phyloP scores from a whole-genome alignment of 2,888 invertebrate genomes.

The Dorcus hopei region DNA sequence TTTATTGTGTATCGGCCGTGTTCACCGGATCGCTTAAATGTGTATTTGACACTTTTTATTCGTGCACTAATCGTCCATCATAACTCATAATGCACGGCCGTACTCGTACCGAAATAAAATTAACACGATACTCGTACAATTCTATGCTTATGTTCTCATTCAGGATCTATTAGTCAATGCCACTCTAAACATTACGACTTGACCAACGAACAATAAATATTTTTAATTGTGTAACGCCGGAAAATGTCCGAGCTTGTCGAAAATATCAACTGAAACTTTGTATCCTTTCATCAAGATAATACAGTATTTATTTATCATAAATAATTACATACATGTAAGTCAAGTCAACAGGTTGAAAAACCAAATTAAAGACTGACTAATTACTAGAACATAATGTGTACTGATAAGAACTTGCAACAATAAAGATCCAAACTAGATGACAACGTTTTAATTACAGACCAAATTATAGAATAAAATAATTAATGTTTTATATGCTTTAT shows the following conservation, averaged over 20 bases:
- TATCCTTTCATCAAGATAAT: not conserved
- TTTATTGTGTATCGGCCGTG: not conserved
- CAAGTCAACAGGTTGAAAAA: too few species aligned
- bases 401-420: too few species aligned
- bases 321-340: too few species aligned
- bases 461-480: too few species aligned
- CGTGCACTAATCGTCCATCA: conserved; percentile 8
- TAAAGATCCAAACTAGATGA: too few species aligned
- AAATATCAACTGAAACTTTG: not conserved
- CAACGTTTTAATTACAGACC: too few species aligned
- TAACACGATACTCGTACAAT: conserved; percentile 19
- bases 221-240: conserved; percentile 12
- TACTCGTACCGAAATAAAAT: conserved; percentile 17
- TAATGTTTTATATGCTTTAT: too few species aligned
- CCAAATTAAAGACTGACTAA: too few species aligned
- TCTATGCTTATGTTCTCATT: conserved; percentile 24
- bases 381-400: too few species aligned
- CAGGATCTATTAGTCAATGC: conserved; percentile 31
- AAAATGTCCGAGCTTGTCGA: not conserved
- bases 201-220: conserved; percentile 24
- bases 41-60: conserved; percentile 7
- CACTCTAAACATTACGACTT: conserved; percentile 22
- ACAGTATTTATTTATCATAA: too few species aligned
- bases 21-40: conserved; percentile 1
- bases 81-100: conserved; percentile 11